Percentiles rank a stretch among this genome's conserved stretches.
phyloP scores from a whole-genome alignment of 2,888 invertebrate genomes.

The Eilema depressum region DNA sequence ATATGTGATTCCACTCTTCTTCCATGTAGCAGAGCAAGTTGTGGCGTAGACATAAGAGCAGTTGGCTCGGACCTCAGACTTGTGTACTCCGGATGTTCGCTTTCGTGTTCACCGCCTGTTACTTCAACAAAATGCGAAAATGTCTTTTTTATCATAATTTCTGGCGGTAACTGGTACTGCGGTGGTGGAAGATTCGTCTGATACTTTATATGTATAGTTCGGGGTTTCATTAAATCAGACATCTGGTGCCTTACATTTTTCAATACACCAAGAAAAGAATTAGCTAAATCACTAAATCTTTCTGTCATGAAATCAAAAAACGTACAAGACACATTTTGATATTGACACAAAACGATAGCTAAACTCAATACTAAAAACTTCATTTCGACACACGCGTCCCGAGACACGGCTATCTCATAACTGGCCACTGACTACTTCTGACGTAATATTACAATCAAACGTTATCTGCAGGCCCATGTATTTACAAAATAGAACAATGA shows the following conservation, averaged over 20 bases:
- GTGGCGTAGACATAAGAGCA: slow-evolving; percentile 64
- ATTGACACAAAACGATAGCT: slow-evolving; percentile 38
- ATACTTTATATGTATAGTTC: not conserved
- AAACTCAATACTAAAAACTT: slow-evolving; percentile 37
- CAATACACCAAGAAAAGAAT: slow-evolving; percentile 42
- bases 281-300: slow-evolving; percentile 53
- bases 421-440: slow-evolving; percentile 23
- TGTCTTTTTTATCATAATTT: slow-evolving; percentile 38
- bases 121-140: slow-evolving; percentile 54
- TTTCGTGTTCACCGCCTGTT: slow-evolving; percentile 41
- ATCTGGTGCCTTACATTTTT: slow-evolving; percentile 48
- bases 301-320: slow-evolving; percentile 47
- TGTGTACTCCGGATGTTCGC: slow-evolving; percentile 43
- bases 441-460: slow-evolving; percentile 23
- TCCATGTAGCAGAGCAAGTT: slow-evolving; percentile 68
- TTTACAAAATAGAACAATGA: slow-evolving; percentile 47
- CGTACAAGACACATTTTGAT: slow-evolving; percentile 49
- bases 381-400: slow-evolving; percentile 39
- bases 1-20: slow-evolving; percentile 67
- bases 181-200: not conserved
- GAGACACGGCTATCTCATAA: slow-evolving; percentile 20
- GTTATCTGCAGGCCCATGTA: slow-evolving; percentile 24
- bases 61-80: slow-evolving; percentile 57
- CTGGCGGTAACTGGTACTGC: slow-evolving; percentile 5
- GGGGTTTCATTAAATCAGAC: slow-evolving; percentile 33